These are phyloP conservation scores for Venustoraphidia nigricollis DNA, from an alignment of 2,888 invertebrate species.

Conservation along the genomic window DNA sequence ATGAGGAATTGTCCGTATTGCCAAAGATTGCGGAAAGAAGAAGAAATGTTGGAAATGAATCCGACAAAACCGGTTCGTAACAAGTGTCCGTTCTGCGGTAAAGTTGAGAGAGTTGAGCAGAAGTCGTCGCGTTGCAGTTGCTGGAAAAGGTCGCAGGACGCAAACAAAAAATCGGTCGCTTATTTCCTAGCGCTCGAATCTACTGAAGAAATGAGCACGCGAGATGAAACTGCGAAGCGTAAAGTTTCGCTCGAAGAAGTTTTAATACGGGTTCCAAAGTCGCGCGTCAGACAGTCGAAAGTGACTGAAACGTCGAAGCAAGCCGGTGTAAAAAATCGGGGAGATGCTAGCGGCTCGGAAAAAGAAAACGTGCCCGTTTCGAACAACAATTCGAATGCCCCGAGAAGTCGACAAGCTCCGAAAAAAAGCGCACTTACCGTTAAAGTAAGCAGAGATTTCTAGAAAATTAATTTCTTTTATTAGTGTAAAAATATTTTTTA, in stretches of 20 bases:
- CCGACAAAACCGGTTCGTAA: slow-evolving; percentile 1
- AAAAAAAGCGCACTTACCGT: slow-evolving; percentile 3
- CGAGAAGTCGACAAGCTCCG: neutral
- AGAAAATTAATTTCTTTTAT: no score
- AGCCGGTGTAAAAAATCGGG: slow-evolving; percentile 1
- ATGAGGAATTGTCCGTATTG: neutral
- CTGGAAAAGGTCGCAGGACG: neutral
- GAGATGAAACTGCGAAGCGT: slow-evolving; percentile 5
- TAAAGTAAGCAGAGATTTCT: slow-evolving; percentile 3
- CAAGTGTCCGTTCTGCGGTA: neutral
- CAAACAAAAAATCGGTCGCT: slow-evolving; percentile 10
- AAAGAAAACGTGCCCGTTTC: slow-evolving; percentile 4
- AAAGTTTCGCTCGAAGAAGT: slow-evolving; percentile 11
- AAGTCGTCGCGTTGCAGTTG: neutral
- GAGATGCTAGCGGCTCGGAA: neutral
- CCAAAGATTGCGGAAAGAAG: neutral
- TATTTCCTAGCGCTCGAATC: slow-evolving; percentile 14
- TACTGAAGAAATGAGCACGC: slow-evolving; percentile 7
- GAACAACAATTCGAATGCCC: slow-evolving; percentile 1
- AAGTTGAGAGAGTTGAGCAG: no score
- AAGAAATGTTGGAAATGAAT: neutral
- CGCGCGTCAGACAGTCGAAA: no score
- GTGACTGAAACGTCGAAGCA: no score
- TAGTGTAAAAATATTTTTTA: no score
- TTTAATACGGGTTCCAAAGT: slow-evolving; percentile 1